Base-by-base conservation (phyloP, 2,888 invertebrate genomes). In the Drosophila quinaria region DNA sequence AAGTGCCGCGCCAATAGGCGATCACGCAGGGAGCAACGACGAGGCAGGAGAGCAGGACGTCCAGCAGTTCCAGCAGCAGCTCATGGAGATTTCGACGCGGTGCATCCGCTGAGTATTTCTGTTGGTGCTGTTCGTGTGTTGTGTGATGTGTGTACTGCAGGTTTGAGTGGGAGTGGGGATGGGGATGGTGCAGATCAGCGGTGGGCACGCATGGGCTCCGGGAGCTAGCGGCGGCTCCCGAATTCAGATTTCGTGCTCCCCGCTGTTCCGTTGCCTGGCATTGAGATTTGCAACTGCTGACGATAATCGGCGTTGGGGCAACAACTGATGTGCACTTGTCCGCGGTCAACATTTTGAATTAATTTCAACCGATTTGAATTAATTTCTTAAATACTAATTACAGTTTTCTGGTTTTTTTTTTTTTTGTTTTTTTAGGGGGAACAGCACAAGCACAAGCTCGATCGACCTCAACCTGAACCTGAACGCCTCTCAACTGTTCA, bases 1-100 rank as follows among this genome's bases (percentile, higher is more conserved):
- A 97, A 50, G 96, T 96, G 37, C 97, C 96, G 74, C 97, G 94
- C 97, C 97, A 97, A 92, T 97, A 97, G 73, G 95, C 95, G 64
- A 97, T 96, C 52, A 97, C 97, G 62, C 96, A 95, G 11, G 97
- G 97, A 2, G 96, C 96, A 17, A 97, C 95, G 37, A 97, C 94
- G 11, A 94, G 90, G 77, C 95, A 94, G 56, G 97, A 95, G 91
- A 97, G 94, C 19, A 96, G 90, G 37, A 94, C 94, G 92, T 97
- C 97, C 72, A 97, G 93, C 78, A 95, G 91, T 71, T 95, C 95
- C 58, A 97, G 94, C 55, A 96, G 71, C 46, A 91, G 47, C 50
- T 91, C 88, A 39, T 91, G 91, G 5, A 86, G 51, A 64, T 89
- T 70, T 19, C 73, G 65, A 0, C 89, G 74, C 5, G 89, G 81